Percentiles rank a stretch among this genome's conserved stretches.
These are phyloP conservation scores for Ammodytes marinus DNA, from an alignment of 2,113 vertebrate species.

Conservation along the genomic window DNA sequence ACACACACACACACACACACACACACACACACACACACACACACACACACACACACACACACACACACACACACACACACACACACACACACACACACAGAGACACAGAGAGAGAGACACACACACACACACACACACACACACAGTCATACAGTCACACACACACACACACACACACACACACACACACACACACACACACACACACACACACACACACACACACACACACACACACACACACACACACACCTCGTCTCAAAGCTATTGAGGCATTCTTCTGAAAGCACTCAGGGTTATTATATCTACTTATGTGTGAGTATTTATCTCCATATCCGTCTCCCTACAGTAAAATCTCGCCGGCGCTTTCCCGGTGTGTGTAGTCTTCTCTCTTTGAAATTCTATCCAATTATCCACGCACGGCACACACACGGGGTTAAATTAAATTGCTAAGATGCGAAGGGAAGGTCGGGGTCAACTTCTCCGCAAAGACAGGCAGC, in stretches of 20 bases:
- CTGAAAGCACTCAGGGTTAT: slow-evolving; percentile 52
- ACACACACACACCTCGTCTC: background rate
- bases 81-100: too few relatives aligned
- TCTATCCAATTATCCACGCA: slow-evolving; percentile 80
- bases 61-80: too few relatives aligned
- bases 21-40: too few relatives aligned
- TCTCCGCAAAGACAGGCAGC: slow-evolving; percentile 77
- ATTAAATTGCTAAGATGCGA: slow-evolving; percentile 84
- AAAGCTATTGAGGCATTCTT: slow-evolving; percentile 40
- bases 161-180: too few relatives aligned
- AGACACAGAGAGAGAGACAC: too few relatives aligned
- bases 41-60: too few relatives aligned
- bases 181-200: too few relatives aligned
- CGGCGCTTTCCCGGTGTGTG: slow-evolving; percentile 49
- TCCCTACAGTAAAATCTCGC: slow-evolving; percentile 1
- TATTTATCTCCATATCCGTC: slow-evolving; percentile 64
- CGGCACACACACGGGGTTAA: slow-evolving; percentile 78
- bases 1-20: too few relatives aligned
- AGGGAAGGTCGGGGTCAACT: slow-evolving; percentile 80
- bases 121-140: too few relatives aligned
- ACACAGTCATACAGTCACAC: too few relatives aligned
- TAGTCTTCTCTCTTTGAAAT: slow-evolving; percentile 72
- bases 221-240: too few relatives aligned
- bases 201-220: too few relatives aligned
- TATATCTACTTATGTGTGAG: slow-evolving; percentile 53